A percentile compares a stretch with the other conserved stretches of the same genome.
Evolutionary conservation across 2,888 invertebrate species (phyloP).

Genomic region (Isoperla grammatica): DNA sequence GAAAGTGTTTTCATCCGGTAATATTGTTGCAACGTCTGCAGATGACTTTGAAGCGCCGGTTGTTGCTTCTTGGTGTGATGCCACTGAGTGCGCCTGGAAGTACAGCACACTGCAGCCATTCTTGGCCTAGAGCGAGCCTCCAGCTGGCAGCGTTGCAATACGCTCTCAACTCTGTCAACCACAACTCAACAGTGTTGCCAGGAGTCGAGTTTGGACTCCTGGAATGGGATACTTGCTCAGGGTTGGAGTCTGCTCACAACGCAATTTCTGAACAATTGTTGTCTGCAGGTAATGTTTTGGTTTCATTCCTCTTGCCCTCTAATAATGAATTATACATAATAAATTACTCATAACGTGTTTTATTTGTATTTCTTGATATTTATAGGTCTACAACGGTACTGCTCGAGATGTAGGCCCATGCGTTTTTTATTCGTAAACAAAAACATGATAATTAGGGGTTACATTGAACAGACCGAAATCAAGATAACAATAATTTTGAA

Average conservation of each 20-base stretch:
- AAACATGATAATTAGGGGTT: too few relatives aligned
- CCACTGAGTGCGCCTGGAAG: conserved; percentile 36
- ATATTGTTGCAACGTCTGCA: conserved; percentile 10
- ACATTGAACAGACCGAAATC: too few relatives aligned
- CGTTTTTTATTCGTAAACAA: too few relatives aligned
- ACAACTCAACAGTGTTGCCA: conserved; percentile 35
- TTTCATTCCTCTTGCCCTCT: too few relatives aligned
- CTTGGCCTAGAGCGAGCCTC: conserved; percentile 38
- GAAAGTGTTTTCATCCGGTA: too few relatives aligned
- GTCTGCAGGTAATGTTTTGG: conserved; percentile 21
- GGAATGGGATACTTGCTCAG: conserved; percentile 38
- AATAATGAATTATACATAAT: too few relatives aligned
- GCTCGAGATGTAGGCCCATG: too few relatives aligned
- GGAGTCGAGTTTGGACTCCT: conserved; percentile 36
- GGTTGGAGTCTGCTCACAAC: conserved; percentile 30
- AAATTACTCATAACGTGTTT: too few relatives aligned
- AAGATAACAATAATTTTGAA: too few relatives aligned
- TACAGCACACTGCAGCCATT: conserved; percentile 40
- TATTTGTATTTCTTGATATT: too few relatives aligned
- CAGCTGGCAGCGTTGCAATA: conserved; percentile 43
- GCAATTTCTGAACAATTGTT: conserved; percentile 29
- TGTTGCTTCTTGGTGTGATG: conserved; percentile 35
- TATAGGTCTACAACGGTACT: too few relatives aligned
- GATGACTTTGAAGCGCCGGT: conserved; percentile 33
- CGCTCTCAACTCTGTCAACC: conserved; percentile 42